Base-by-base conservation (phyloP, 2,888 invertebrate species). In the Orthonychiurus folsomi region DNA sequence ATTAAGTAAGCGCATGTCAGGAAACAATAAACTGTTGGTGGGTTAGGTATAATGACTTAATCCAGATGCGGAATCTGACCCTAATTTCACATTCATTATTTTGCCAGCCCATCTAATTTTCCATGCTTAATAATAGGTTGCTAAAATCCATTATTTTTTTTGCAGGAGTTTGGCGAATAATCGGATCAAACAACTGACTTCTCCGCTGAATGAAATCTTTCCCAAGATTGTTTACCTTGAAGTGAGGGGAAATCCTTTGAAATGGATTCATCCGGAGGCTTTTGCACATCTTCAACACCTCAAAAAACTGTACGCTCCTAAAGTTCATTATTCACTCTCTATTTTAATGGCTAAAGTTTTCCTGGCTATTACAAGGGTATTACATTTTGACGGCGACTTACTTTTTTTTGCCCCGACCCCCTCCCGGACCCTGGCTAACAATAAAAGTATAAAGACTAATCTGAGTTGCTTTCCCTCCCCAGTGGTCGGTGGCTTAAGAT, bases 141-240 rank as follows among this genome's bases (percentile, higher is more conserved):
- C 48, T 12, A 48, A 48, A 48, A 48, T 48, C 15, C n/a, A n/a
- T 15, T 48, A 15, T 48, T 48, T 48, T 48, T 48, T n/a, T 56
- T 50, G 2, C 80, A 91, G 93, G 76, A 88, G 88, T 54, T 79
- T 92, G 76, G 87, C 88, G 27, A 85, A 87, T 76, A 94, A 94
- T 80, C 84, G 84, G 72, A 86, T 94, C 75, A 84, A 84, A 75
- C 83, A 82, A 77, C 84, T 93, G 74, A 83, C 83, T n/a, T 83
- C 82, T 60, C 83, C 86, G 63, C 82, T 85, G 69, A 82, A 93
- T 74, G 84, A 83, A 74, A 81, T 83, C 72, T 83, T 85, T 74
- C 80, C 82, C 50, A 84, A 84, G 21, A 82, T 94, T 61, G 81
- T 85, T 68, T 83, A 87, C 50, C 80, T 94, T 50, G 90, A 91